Conservation (phyloP, 2,888 invertebrate genomes). For the Seira ritae region DNA sequence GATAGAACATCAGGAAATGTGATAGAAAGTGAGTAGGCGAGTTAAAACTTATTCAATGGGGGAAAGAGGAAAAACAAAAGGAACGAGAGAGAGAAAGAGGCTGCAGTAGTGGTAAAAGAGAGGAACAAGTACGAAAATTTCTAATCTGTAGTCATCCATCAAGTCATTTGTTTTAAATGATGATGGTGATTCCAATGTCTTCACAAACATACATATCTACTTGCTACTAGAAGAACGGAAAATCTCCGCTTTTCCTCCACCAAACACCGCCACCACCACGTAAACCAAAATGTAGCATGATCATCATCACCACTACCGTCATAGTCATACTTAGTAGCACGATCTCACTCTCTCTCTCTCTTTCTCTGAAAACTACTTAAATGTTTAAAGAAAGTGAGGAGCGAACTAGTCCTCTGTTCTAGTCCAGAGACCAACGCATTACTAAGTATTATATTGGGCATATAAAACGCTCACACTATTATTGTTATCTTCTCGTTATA, state of each 20-base stretch:
- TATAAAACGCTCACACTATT: constrained; percentile 52
- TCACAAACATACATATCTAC: constrained; percentile 46
- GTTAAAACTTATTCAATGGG: constrained; percentile 8
- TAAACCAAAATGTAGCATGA: neutral
- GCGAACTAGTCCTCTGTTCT: constrained; percentile 34
- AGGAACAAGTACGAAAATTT: constrained; percentile 63
- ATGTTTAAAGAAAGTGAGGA: constrained; percentile 50
- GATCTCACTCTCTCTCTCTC: too few species aligned
- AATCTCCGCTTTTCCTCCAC: constrained; percentile 55
- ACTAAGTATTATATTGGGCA: neutral
- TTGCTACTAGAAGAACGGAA: constrained; percentile 53
- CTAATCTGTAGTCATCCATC: constrained; percentile 67
- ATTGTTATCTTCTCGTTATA: constrained; percentile 63
- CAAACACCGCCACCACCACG: neutral
- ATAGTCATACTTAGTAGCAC: neutral
- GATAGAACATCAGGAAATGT: constrained; percentile 29
- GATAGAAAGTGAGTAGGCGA: constrained; percentile 46
- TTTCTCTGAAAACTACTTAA: constrained; percentile 21
- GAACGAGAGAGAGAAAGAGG: constrained; percentile 42
- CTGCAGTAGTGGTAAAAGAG: constrained; percentile 29
- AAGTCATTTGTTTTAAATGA: constrained; percentile 67
- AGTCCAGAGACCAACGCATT: constrained; percentile 35
- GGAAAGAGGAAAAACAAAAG: constrained; percentile 51
- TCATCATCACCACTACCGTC: constrained; percentile 2
- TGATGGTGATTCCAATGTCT: constrained; percentile 65